phyloP scores from a whole-genome alignment of 2,113 vertebrate genomes.

The Pituophis catenifer region DNA sequence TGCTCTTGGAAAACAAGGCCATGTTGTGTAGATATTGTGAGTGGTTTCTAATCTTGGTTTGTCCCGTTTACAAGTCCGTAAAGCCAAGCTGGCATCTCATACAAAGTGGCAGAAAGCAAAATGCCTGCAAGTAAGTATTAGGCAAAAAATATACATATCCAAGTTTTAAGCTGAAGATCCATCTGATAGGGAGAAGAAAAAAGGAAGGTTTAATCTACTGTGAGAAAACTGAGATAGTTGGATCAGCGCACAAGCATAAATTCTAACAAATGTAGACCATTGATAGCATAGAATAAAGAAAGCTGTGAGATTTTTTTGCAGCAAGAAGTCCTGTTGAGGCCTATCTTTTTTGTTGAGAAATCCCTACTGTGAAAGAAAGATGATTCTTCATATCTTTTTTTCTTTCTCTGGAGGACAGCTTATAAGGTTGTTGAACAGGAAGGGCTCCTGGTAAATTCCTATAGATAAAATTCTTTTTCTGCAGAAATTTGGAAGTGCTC shows the following conservation, averaged over 20 bases:
- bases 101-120: constrained; percentile 48
- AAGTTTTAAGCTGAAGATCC: constrained; percentile 8
- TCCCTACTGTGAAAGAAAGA: not conserved
- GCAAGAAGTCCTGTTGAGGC: not conserved
- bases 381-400: not conserved
- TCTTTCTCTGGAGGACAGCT: not conserved
- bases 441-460: not conserved
- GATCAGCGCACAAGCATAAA: not conserved
- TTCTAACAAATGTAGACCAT: not conserved
- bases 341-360: not conserved
- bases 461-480: not conserved
- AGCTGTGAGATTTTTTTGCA: not conserved
- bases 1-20: constrained; percentile 30
- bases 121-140: constrained; percentile 36
- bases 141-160: constrained; percentile 24
- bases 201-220: constrained; percentile 11
- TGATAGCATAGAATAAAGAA: not conserved
- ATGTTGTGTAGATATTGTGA: constrained; percentile 25
- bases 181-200: constrained; percentile 6
- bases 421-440: not conserved
- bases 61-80: constrained; percentile 40
- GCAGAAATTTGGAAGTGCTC: not conserved
- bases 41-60: constrained; percentile 32
- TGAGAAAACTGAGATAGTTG: constrained; percentile 1
- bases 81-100: constrained; percentile 31